Percentiles rank a stretch among this genome's conserved stretches.
phyloP scores from a whole-genome alignment of 2,888 invertebrate genomes.

The Drosophila siamana region DNA sequence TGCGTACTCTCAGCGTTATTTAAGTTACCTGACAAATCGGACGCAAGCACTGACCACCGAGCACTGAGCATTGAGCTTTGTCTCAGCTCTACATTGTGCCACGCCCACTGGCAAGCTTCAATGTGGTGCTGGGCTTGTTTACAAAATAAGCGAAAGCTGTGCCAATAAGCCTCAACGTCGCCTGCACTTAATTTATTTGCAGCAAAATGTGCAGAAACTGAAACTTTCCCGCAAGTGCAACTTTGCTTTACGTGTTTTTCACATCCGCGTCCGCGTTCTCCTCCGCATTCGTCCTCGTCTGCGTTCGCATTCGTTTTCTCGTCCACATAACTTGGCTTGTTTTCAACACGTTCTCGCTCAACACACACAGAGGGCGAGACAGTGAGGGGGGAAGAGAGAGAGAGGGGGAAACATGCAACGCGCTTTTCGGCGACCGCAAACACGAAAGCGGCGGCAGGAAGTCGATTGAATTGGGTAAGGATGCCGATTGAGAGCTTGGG shows the following conservation, averaged over 20 bases:
- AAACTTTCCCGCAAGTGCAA: conserved; percentile 75
- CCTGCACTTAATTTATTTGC: conserved; percentile 77
- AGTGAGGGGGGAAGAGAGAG: neutral
- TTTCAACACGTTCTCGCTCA: conserved; percentile 51
- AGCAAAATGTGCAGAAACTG: conserved; percentile 63
- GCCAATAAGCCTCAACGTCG: conserved; percentile 76
- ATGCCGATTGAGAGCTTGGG: conserved; percentile 2
- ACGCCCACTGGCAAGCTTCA: neutral
- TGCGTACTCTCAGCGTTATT: conserved; percentile 53
- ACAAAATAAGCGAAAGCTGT: conserved; percentile 71
- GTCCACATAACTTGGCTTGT: conserved; percentile 60
- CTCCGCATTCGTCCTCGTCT: conserved; percentile 9
- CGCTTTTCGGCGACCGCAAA: conserved; percentile 70
- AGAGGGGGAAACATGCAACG: conserved; percentile 41
- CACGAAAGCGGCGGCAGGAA: conserved; percentile 50
- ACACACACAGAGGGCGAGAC: neutral
- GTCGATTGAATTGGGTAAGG: conserved; percentile 43
- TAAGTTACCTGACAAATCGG: conserved; percentile 64
- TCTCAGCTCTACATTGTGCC: conserved; percentile 11
- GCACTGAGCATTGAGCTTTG: conserved; percentile 20
- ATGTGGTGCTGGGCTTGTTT: conserved; percentile 52
- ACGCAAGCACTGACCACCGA: conserved; percentile 39
- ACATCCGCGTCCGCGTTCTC: conserved; percentile 21
- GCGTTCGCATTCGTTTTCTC: conserved; percentile 7
- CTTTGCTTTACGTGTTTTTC: conserved; percentile 71